Evolutionary conservation across 2,888 invertebrate genomes (phyloP), one percentile per base, ranked within the genome.

Genomic region (Oligia strigilis): DNA sequence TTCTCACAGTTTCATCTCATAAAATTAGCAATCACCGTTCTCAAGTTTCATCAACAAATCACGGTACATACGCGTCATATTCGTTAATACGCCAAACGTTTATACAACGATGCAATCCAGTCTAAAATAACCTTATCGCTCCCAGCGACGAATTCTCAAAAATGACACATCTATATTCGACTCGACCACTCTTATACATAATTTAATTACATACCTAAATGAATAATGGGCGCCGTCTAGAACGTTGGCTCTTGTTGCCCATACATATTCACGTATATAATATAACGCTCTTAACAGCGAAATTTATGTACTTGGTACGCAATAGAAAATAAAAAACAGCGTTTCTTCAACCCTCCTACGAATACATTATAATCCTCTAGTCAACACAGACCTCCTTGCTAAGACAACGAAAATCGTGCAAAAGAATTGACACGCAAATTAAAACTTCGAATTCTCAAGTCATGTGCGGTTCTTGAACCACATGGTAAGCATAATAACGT

Each of bases 211-310:
- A 49, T 82, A 81, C 78, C 81, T 84, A 87, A 84, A 87, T 88
- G 84, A 89, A 87, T 85, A 87, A 89, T 86, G 79, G 78, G 80
- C 62, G 73, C 80, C 67, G 82, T 88, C 83, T 78, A 85, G 82
- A 84, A 82, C 72, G 76, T 81, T 86, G 85, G 82, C 86, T 80
- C 72, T 78, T 69, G 77, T 77, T 70, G 40, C 49, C 69, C 79
- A 84, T 85, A 86, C 77, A 82, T 85, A 80, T 86, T 86, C 74
- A 79, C 83, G 74, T 81, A 80, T 70, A 52, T 72, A 76, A 80
- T 70, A 52, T 72, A 76, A 71, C 58, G 52, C 77, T 75, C 72
- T 74, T 74, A 67, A 76, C 76, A 81, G 66, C 77, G 2, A 65
- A 46, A 65, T 66, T 40, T 43, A 81, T 73, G 76, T 62, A 80